Evolutionary conservation across 1,140 invertebrate species (phyloP), one percentile per base, ranked within the genome.

Genomic region (Leguminivora glycinivorella): DNA sequence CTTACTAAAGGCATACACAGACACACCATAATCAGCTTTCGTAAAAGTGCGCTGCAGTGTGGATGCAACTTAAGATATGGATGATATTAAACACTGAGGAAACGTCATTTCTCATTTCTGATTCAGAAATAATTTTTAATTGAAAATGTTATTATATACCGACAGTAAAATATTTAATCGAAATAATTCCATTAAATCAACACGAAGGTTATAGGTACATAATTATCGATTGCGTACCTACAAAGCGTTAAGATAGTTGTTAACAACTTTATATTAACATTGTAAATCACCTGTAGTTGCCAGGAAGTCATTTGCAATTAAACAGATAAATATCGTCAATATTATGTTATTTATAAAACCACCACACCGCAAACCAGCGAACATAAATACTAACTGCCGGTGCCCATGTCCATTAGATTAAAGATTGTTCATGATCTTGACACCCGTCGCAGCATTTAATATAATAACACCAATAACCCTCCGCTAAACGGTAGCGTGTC

Each of bases 381-480:
- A 63, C 26, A 34, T 63, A 63, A 29, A 29, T 31, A 63, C 58
- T 31, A 29, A 63, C 58, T 63, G 58, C 25, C 26, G 25, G 14
- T 31, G 34, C 22, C 56, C 24, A 25, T 29, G n/a, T 63, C 58
- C 26, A 63, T 63, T 63, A 63, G 58, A 63, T 26, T 29, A 63
- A 24, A 25, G 58, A 63, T 63, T 29, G 58, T 31, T 63, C 25
- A 47, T 66, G 69, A 63, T 70, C 69, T 70, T 66, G 60, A 70
- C 69, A 70, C 69, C 40, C 26, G 26, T 60, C 25, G 31, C 58
- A 12, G 38, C 58, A 60, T 70, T 70, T 70, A 70, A 43, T 52
- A 66, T 70, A 70, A 70, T 70, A 66, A 56, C 47, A 69, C 69
- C 69, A 47, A 70, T 70, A 70, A 63, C 40, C 60, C 58, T 29